Conservation (phyloP, 2,888 invertebrate genomes). For the Athrips mouffetella region DNA sequence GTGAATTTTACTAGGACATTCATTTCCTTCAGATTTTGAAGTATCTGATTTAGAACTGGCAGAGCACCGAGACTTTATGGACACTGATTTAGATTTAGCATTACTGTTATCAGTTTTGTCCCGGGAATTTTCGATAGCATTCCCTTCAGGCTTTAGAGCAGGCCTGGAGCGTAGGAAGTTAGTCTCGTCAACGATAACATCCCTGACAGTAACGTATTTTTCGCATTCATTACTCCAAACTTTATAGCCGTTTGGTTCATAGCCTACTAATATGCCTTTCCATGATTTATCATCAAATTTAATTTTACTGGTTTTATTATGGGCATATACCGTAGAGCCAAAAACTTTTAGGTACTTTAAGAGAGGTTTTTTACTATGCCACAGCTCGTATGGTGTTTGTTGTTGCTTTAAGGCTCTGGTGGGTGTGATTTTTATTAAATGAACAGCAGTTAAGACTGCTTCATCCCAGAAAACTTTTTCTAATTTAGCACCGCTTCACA, state of each 20-base stretch:
- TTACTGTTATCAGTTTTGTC: conserved; percentile 20
- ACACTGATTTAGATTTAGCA: conserved; percentile 16
- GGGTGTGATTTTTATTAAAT: conserved; percentile 31
- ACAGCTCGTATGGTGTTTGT: conserved; percentile 47
- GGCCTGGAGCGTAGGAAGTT: conserved; percentile 32
- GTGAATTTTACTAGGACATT: conserved; percentile 15
- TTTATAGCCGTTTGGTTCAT: conserved; percentile 41
- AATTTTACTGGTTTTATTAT: conserved; percentile 2
- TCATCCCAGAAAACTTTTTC: conserved; percentile 44
- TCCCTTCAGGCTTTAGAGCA: conserved; percentile 12
- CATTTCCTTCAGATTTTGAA: conserved; percentile 19
- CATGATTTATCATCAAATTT: conserved; percentile 9
- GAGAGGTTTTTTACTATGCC: conserved; percentile 41
- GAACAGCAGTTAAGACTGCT: conserved; percentile 42
- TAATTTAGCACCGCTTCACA: conserved; percentile 35
- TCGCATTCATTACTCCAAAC: conserved; percentile 34
- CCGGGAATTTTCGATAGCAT: conserved; percentile 14
- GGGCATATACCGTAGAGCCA: conserved; percentile 29
- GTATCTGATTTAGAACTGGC: conserved; percentile 18
- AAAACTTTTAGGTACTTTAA: conserved; percentile 33
- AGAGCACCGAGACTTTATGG: conserved; percentile 15
- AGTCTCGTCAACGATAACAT: conserved; percentile 41
- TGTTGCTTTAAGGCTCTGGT: conserved; percentile 34
- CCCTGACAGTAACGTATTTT: conserved; percentile 35
- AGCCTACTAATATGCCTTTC: conserved; percentile 4